A percentile compares a stretch with the other conserved stretches of the same genome.
Evolutionary conservation across 2,797 vertebrate species (phyloP).

Genomic region (Notamacropus eugenii): DNA sequence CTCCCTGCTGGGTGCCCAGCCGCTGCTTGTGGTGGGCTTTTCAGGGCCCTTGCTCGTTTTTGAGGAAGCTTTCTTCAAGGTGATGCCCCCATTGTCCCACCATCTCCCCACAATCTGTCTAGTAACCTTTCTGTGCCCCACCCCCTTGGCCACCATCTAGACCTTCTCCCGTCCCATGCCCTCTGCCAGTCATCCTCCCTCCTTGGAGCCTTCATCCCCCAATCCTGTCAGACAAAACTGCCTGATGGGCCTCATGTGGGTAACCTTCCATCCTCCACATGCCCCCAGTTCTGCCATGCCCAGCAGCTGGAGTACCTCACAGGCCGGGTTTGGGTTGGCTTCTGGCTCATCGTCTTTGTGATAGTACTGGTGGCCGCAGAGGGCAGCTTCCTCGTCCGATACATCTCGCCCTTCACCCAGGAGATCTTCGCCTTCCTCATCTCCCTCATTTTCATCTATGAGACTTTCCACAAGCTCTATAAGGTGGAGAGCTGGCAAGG

Average conservation of each 20-base stretch:
- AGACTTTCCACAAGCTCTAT: constrained; percentile 97
- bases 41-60: constrained; percentile 97
- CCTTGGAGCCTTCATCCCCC: neutral
- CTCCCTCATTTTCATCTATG: constrained; percentile 98
- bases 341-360: constrained; percentile 97
- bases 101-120: neutral
- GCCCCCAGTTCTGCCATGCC: constrained; percentile 93
- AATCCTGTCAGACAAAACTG: accelerated
- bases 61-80: constrained; percentile 98
- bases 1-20: constrained; percentile 94
- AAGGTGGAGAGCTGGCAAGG: constrained; percentile 86
- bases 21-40: constrained; percentile 96
- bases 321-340: constrained; percentile 97
- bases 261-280: neutral
- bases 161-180: neutral
- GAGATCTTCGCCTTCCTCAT: constrained; percentile 99
- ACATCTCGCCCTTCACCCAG: constrained; percentile 98
- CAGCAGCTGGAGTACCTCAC: constrained; percentile 96
- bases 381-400: constrained; percentile 97
- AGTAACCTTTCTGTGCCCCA: neutral
- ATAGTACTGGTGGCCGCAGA: constrained; percentile 95
- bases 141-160: neutral
- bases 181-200: neutral
- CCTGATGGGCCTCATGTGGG: neutral
- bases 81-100: constrained; percentile 72